These are phyloP conservation scores for Petrophora chlorosata DNA, from an alignment of 2,888 invertebrate species.

Conservation along the genomic window DNA sequence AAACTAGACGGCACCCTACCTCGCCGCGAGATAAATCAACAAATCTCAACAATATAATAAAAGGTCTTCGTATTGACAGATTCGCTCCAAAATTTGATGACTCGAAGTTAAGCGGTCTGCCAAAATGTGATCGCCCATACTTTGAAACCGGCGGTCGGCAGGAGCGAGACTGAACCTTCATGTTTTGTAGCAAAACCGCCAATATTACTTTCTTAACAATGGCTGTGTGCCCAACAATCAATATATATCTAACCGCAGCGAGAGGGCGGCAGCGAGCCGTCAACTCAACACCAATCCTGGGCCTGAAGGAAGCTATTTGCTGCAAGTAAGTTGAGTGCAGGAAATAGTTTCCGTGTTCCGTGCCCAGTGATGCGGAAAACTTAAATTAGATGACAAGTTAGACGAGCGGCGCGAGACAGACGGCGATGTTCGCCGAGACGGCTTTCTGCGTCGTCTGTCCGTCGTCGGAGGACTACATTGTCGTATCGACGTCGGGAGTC, in stretches of 20 bases:
- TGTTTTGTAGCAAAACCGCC: not conserved
- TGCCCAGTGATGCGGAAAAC: too few relatives aligned
- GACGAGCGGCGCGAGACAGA: not conserved
- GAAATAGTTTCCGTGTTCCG: too few relatives aligned
- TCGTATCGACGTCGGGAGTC: constrained; percentile 1
- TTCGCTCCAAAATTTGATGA: not conserved
- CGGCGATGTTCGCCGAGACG: not conserved
- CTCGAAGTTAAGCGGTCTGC: too few relatives aligned
- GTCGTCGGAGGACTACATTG: not conserved
- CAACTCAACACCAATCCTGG: not conserved
- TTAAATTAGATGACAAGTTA: too few relatives aligned
- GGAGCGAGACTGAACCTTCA: too few relatives aligned
- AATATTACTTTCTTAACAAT: constrained; percentile 1
- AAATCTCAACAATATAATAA: not conserved
- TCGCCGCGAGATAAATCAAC: constrained; percentile 2
- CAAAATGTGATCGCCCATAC: too few relatives aligned
- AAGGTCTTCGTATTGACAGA: not conserved
- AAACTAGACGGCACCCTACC: too few relatives aligned
- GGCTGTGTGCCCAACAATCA: not conserved
- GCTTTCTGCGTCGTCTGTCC: constrained; percentile 1
- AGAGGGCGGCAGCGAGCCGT: not conserved
- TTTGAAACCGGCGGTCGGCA: too few relatives aligned
- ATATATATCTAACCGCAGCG: constrained; percentile 3
- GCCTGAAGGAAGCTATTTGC: too few relatives aligned
- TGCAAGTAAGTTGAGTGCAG: too few relatives aligned